Base-by-base conservation (phyloP, 2,113 vertebrate species). In the Neotragus moschatus region DNA sequence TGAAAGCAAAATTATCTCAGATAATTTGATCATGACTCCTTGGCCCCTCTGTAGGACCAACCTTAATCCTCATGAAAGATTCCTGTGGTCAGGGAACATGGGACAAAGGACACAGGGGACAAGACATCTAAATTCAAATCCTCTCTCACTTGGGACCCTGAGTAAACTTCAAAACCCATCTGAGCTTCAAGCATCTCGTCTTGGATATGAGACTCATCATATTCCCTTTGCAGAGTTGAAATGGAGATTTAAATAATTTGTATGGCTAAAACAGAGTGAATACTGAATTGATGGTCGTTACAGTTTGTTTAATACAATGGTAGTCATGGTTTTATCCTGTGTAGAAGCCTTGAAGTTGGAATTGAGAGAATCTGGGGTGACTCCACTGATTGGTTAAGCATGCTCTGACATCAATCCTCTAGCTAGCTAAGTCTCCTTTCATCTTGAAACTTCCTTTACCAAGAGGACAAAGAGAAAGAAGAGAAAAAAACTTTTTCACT, bases 401-500 rank as follows among this genome's bases (percentile, higher is more conserved):
- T 63, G 30, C 88, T 90, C 16, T 89, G 81, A 90, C 91, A 73
- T 90, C 58, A 73, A 73, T 94, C 98, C 55, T 97, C 60, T 60
- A 13, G 89, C 93, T 39, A 2, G n/a, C n/a, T 58, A 66, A 47
- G 16, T 26, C 39, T 93, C 96, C 92, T 96, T 94, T 97, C 96
- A 98, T 97, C 97, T 97, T 55, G 51, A 93, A 97, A 97, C 94
- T 96, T 96, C 91, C 95, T 97, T 96, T 97, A 90, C 93, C 96
- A 93, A 95, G 30, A 96, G 82, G n/a, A 91, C 49, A 87, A 96
- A 56, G 19, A 82, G 51, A 33, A 51, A 56, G 45, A 75, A 73
- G 43, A 10, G 77, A 25, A 55, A 55, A 91, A 70, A 60, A 4
- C 7, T 2, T 73, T 88, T 97, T 49, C 86, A 51, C 60, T 86